These are phyloP conservation scores for Gryllus bimaculatus DNA, from an alignment of 1,140 invertebrate genomes.

Conservation along the genomic window DNA sequence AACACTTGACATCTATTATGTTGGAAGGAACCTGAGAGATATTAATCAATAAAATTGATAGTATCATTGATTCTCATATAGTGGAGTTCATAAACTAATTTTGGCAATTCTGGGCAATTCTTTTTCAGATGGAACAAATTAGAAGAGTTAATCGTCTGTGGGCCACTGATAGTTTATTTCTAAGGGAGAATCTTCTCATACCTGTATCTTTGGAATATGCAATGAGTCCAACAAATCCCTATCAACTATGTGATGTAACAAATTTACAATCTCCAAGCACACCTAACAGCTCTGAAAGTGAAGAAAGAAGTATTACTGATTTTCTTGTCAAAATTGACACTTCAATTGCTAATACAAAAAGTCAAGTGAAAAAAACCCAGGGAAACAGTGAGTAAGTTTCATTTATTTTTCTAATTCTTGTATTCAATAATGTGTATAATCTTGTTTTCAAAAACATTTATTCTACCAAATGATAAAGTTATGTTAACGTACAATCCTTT, in stretches of 20 bases:
- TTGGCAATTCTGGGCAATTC: too few relatives aligned
- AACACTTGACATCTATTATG: too few relatives aligned
- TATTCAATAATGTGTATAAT: not conserved
- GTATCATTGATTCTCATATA: too few relatives aligned
- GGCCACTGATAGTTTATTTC: slow-evolving; percentile 80
- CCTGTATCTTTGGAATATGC: slow-evolving; percentile 55
- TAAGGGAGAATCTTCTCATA: slow-evolving; percentile 70
- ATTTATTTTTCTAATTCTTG: not conserved
- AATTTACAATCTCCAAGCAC: slow-evolving; percentile 14
- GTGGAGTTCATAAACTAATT: too few relatives aligned
- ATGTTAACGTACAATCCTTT: not conserved
- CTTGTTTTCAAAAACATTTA: not conserved
- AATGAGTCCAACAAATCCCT: not conserved
- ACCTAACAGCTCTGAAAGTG: slow-evolving; percentile 32
- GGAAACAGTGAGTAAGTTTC: slow-evolving; percentile 65
- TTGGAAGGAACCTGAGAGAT: too few relatives aligned
- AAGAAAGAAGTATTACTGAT: slow-evolving; percentile 62
- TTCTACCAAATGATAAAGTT: not conserved
- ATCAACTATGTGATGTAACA: not conserved
- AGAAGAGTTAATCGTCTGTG: slow-evolving; percentile 76
- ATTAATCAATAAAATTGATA: too few relatives aligned
- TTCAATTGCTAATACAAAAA: slow-evolving; percentile 73
- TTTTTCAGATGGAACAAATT: slow-evolving; percentile 78
- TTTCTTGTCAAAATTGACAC: slow-evolving; percentile 81
- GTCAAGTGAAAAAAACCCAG: slow-evolving; percentile 71